Base-by-base conservation (phyloP, 2,113 vertebrate genomes). In the Microcebus jonahi region DNA sequence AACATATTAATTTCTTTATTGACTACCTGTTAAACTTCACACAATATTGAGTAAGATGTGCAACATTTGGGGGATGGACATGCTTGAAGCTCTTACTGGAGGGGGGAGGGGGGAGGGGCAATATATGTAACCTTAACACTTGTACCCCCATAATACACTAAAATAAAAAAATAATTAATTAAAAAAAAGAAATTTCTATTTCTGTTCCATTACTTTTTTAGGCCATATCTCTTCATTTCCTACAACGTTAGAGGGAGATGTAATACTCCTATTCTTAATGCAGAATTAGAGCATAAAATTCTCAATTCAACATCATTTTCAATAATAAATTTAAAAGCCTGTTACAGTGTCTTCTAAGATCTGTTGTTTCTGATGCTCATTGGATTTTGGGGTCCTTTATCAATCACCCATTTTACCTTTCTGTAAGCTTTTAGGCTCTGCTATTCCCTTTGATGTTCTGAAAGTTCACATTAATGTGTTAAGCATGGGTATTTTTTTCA, bases 221-320 rank as follows among this genome's bases (percentile, higher is more conserved):
- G 70, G 20, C 53, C 57, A 6, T 23, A 6, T 89, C 23, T 27
- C 83, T 79, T 57, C 25, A 59, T 84, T 79, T 63, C 25, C 17
- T 13, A 11, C 27, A 61, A 4, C 20, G 0, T 80, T 81, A 73
- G 25, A 5, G 53, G 29, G 94, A 79, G 20, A 48, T 85, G 82
- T 27, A 31, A 15, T 36, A 34, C 11, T 55, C 36, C 86, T 20
- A 0, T 88, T 82, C 89, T 45, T 45, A 3, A 29, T 39, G 79
- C 42, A 84, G 25, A 90, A 63, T 82, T 39, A 67, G 50, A 88
- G 80, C 55, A 76, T 67, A 84, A 85, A 90, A 76, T 76, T 95
- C 71, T 87, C 71, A 71, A 39, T 77, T 76, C 90, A 94, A 71
- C 90, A 59, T 91, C 42, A 94, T 93, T 86, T 93, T 91, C 73